Percentiles rank a stretch among this genome's conserved stretches.
These are phyloP conservation scores for Brachyhypopomus gauderio DNA, from an alignment of 2,113 vertebrate species.

Conservation along the genomic window DNA sequence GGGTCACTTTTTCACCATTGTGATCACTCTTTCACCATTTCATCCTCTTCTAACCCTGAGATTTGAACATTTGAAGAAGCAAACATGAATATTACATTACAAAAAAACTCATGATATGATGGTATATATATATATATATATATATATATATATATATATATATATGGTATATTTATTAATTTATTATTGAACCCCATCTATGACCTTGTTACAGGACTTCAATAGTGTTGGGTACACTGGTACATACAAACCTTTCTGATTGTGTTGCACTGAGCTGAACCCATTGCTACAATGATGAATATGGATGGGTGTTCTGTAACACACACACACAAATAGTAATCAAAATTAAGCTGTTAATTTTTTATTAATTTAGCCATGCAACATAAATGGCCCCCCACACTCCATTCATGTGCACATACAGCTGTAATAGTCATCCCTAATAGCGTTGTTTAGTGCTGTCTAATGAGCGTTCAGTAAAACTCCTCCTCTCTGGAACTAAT, in stretches of 20 bases:
- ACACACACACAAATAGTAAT: conserved; percentile 41
- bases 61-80: neutral
- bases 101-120: conserved; percentile 10
- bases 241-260: conserved; percentile 39
- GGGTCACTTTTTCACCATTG: too few species aligned
- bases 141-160: too few species aligned
- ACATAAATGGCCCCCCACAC: neutral
- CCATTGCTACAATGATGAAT: conserved; percentile 60
- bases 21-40: conserved; percentile 6
- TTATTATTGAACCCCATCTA: neutral
- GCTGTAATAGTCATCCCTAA: neutral
- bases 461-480: conserved; percentile 1
- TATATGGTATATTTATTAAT: neutral
- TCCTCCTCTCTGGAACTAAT: conserved; percentile 28
- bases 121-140: too few species aligned
- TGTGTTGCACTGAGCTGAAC: conserved; percentile 22
- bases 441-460: neutral
- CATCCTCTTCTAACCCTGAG: conserved; percentile 23
- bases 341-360: neutral
- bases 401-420: conserved; percentile 3
- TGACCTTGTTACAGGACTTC: neutral
- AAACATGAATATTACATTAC: neutral
- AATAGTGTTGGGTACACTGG: neutral
- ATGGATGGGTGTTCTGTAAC: conserved; percentile 75
- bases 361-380: neutral